Base-by-base conservation (phyloP, 1,140 invertebrate species). In the Dendrolimus punctatus region DNA sequence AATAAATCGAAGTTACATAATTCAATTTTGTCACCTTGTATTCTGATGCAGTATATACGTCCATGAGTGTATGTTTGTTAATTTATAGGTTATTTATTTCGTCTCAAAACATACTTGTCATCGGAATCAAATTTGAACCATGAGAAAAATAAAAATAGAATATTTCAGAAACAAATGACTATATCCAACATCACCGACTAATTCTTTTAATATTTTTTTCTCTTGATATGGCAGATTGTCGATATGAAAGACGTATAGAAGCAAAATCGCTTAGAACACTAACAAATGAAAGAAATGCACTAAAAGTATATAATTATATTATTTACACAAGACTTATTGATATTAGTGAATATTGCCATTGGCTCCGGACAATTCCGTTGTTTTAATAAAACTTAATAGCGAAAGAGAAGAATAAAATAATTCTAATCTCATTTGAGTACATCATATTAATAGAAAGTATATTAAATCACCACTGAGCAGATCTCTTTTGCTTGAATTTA, bases 191-290 rank as follows among this genome's bases (percentile, higher is more conserved):
- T 66, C 50, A 64, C 62, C 74, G 79, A 83, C 74, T 66, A 76
- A 71, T 74, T 63, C 55, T 64, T 70, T 70, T 73, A 70, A 76
- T 69, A 76, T 83, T 74, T 76, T 84, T 74, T 23, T 23, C 23
- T 82, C 71, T 80, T 86, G 82, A 86, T 86, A 86, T 86, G 82
- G 82, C 82, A 82, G 82, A 84, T 81, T 82, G 82, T 86, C 82
- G 82, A 86, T 86, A 86, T 86, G 82, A 86, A 82, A 81, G 60
- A 81, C 70, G 68, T 71, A 67, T 76, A 70, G 66, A 81, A 80
- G 74, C 76, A 74, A 78, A 69, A 68, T 65, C 70, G 68, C 75
- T 78, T 81, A 76, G 58, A 76, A 60, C 61, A 62, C 71, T 76
- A 82, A 52, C 74, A 49, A 80, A 68, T 60, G 66, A 85, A 80